Conservation (phyloP, 1,140 invertebrate genomes). For the Venustaconcha ellipsiformis region DNA sequence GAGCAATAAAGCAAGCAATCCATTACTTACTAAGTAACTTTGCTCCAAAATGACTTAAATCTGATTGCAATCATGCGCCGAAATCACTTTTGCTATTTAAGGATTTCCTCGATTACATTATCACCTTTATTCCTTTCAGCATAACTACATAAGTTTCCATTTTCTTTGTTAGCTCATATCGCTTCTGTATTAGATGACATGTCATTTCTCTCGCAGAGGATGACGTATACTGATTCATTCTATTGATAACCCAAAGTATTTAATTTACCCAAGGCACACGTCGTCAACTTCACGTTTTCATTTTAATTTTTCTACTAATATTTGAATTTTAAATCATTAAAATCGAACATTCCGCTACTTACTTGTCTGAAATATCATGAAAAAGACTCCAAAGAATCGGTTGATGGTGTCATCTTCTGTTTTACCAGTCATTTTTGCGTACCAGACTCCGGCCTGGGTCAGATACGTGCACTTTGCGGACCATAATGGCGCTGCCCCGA, state of each 20-base stretch:
- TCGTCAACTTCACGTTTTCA: background rate
- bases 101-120: background rate
- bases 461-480: conserved; percentile 95
- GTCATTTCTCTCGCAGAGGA: background rate
- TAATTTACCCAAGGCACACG: background rate
- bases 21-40: background rate
- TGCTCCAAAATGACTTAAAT: background rate
- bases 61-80: background rate
- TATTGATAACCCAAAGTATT: background rate
- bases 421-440: conserved; percentile 70
- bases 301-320: background rate
- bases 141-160: too few species aligned
- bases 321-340: background rate
- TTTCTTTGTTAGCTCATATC: background rate
- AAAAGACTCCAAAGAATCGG: conserved; percentile 98
- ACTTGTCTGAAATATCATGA: conserved; percentile 95
- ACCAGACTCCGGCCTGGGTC: conserved; percentile 89
- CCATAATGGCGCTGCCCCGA: conserved; percentile 96
- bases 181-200: background rate
- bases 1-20: background rate
- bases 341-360: conserved; percentile 28
- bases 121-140: background rate
- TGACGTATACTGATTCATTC: background rate
- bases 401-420: conserved; percentile 91
- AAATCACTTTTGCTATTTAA: background rate